Percentiles rank a stretch among this genome's conserved stretches.
phyloP scores from a whole-genome alignment of 2,888 invertebrate species.

The Deilephila porcellus region DNA sequence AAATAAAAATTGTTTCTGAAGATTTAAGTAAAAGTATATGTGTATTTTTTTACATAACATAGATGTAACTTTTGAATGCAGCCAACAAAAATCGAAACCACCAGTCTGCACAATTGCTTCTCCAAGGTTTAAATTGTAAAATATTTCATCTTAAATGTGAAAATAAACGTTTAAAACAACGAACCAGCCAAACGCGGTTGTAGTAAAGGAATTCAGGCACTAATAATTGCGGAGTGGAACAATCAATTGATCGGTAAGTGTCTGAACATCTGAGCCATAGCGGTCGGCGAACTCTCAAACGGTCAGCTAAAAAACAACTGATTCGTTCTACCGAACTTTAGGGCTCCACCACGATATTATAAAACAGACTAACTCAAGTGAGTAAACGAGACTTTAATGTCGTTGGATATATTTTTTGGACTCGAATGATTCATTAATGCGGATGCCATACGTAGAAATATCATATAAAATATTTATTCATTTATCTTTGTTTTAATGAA shows the following conservation, averaged over 20 bases:
- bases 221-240: slow-evolving; percentile 49
- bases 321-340: slow-evolving; percentile 61
- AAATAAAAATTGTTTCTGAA: no score
- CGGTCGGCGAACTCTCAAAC: slow-evolving; percentile 59
- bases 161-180: not conserved
- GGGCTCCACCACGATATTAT: slow-evolving; percentile 1
- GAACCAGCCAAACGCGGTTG: not conserved
- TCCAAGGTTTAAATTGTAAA: not conserved
- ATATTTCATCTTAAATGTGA: not conserved
- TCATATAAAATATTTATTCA: not conserved
- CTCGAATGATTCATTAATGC: slow-evolving; percentile 11
- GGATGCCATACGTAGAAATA: not conserved
- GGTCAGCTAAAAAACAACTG: slow-evolving; percentile 63
- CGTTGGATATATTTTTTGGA: slow-evolving; percentile 46
- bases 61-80: no score
- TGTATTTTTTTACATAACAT: no score
- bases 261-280: slow-evolving; percentile 43
- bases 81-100: not conserved
- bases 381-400: slow-evolving; percentile 32
- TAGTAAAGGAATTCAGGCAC: slow-evolving; percentile 27
- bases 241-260: slow-evolving; percentile 60
- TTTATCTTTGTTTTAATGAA: not conserved
- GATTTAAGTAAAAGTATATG: no score
- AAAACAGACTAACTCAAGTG: slow-evolving; percentile 5
- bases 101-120: not conserved